phyloP scores from a whole-genome alignment of 2,888 invertebrate genomes.

The Steromphala cineraria region DNA sequence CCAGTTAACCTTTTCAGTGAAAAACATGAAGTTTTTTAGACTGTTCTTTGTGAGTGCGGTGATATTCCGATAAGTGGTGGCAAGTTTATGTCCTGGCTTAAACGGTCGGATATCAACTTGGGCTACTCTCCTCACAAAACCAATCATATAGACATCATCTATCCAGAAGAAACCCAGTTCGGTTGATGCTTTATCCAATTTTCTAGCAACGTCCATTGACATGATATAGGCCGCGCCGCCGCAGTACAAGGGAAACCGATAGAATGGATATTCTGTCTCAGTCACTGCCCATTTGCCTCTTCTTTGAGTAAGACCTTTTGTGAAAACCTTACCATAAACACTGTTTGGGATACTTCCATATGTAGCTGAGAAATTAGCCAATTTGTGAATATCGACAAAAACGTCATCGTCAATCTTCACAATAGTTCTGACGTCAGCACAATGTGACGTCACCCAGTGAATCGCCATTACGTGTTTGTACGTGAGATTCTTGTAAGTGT shows the following conservation, averaged over 20 bases:
- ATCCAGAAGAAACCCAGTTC: no score
- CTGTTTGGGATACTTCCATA: constrained; percentile 40
- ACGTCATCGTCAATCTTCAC: constrained; percentile 73
- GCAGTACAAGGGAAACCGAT: constrained; percentile 58
- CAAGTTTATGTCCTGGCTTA: no score
- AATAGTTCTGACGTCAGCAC: constrained; percentile 66
- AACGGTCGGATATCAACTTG: no score
- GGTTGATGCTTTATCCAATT: no score
- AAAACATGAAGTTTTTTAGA: no score
- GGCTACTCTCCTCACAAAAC: no score
- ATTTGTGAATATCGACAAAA: constrained; percentile 77
- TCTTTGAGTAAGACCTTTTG: constrained; percentile 43
- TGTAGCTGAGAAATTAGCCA: constrained; percentile 71
- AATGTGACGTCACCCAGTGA: constrained; percentile 66
- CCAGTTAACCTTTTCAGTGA: no score
- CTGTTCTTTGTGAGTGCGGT: no score
- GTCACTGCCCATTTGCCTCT: constrained; percentile 55
- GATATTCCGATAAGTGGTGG: no score
- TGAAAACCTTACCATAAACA: constrained; percentile 50
- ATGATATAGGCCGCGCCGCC: constrained; percentile 37
- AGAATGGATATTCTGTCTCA: constrained; percentile 42
- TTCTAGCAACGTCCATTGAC: no score
- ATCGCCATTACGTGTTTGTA: constrained; percentile 50
- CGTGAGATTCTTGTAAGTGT: no score
- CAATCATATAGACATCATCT: no score